Evolutionary conservation across 2,888 invertebrate species (phyloP).

Genomic region (Xestia rhomboidea): DNA sequence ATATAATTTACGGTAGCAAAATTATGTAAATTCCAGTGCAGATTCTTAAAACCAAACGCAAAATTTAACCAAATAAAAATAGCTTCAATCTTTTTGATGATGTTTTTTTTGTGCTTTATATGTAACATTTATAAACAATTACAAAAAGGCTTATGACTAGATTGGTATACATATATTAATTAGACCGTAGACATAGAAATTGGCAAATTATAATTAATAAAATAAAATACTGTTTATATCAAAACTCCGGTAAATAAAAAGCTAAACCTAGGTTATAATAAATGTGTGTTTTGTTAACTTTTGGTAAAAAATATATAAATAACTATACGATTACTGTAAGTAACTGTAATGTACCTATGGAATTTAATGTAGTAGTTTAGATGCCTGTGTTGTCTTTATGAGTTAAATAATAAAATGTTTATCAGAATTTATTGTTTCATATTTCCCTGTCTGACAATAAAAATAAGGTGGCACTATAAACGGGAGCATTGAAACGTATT

Average conservation of each 20-base stretch:
- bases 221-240: slow-evolving; percentile 76
- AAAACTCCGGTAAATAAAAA: slow-evolving; percentile 78
- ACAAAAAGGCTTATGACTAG: slow-evolving; percentile 66
- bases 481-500: background rate
- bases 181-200: slow-evolving; percentile 64
- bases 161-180: slow-evolving; percentile 49
- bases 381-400: slow-evolving; percentile 76
- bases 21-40: background rate
- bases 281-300: slow-evolving; percentile 52
- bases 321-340: slow-evolving; percentile 58
- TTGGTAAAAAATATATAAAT: slow-evolving; percentile 53
- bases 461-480: background rate
- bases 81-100: background rate
- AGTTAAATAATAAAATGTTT: slow-evolving; percentile 81
- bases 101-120: slow-evolving; percentile 46
- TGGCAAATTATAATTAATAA: slow-evolving; percentile 40
- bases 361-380: slow-evolving; percentile 80
- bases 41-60: background rate
- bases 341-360: slow-evolving; percentile 83
- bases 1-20: slow-evolving; percentile 6
- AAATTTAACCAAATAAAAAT: slow-evolving; percentile 14
- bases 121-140: slow-evolving; percentile 48
- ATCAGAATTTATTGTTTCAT: slow-evolving; percentile 61
- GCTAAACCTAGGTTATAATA: slow-evolving; percentile 47
- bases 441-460: background rate